A percentile compares a stretch with the other conserved stretches of the same genome.
phyloP scores from a whole-genome alignment of 1,140 invertebrate genomes.

The Pararge aegeria region DNA sequence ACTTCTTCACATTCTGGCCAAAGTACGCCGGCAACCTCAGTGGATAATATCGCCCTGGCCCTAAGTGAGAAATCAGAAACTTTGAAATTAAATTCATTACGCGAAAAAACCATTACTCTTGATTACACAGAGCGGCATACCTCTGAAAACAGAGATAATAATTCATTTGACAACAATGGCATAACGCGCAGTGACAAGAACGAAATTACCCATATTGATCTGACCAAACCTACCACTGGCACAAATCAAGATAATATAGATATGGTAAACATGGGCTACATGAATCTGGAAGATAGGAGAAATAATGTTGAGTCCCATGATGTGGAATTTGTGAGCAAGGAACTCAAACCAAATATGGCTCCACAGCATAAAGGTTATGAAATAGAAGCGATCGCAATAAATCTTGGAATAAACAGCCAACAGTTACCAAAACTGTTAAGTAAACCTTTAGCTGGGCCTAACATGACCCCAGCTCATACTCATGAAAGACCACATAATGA shows the following conservation, averaged over 20 bases:
- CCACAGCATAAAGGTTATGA: constrained; percentile 56
- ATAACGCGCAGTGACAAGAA: constrained; percentile 37
- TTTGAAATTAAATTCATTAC: constrained; percentile 49
- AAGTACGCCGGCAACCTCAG: constrained; percentile 39
- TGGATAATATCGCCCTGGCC: constrained; percentile 62
- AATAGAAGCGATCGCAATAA: constrained; percentile 61
- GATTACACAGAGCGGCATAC: constrained; percentile 41
- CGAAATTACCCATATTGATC: constrained; percentile 34
- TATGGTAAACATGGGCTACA: constrained; percentile 76
- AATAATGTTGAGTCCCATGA: constrained; percentile 42
- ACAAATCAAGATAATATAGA: constrained; percentile 66
- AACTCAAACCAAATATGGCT: constrained; percentile 41
- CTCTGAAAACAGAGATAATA: constrained; percentile 38
- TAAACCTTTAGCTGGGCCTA: constrained; percentile 41
- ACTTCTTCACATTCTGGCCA: constrained; percentile 35
- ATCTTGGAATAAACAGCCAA: constrained; percentile 61
- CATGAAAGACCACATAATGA: constrained; percentile 54
- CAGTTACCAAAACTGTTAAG: constrained; percentile 46
- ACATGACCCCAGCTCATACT: constrained; percentile 59
- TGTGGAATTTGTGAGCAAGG: constrained; percentile 41
- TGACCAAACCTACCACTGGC: constrained; percentile 43
- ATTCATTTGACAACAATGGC: constrained; percentile 39
- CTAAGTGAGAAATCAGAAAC: constrained; percentile 66
- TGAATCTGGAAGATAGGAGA: constrained; percentile 52
- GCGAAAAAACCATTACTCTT: constrained; percentile 39